These are phyloP conservation scores for Crotophaga sulcirostris DNA, from an alignment of 2,113 vertebrate species.

Conservation along the genomic window DNA sequence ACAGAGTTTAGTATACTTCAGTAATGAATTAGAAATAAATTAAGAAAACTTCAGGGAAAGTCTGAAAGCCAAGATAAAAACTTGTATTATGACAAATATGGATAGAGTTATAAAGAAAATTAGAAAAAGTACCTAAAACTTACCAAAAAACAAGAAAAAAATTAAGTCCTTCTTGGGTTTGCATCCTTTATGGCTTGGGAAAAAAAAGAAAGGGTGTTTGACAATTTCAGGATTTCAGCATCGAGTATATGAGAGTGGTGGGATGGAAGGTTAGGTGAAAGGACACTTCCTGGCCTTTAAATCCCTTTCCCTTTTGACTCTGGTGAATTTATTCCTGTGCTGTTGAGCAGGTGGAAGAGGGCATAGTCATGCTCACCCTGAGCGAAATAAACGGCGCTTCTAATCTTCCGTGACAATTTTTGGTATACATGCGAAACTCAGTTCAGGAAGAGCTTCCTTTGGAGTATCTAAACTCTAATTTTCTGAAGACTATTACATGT, in stretches of 20 bases:
- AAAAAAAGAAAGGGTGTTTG: not conserved
- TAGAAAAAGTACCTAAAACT: not conserved
- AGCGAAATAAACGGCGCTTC: not conserved
- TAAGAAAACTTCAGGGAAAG: not conserved
- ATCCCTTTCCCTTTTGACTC: not conserved
- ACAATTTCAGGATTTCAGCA: not conserved
- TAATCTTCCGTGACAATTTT: not conserved
- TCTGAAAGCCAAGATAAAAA: not conserved
- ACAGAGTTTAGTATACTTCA: not conserved
- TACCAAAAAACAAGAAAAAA: not conserved
- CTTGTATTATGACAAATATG: not conserved
- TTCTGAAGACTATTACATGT: not conserved
- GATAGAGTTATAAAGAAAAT: not conserved
- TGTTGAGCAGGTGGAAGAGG: not conserved
- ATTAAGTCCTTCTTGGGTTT: not conserved
- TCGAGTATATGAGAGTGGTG: not conserved
- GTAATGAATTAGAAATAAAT: not conserved
- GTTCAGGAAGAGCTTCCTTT: not conserved
- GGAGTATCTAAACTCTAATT: not conserved
- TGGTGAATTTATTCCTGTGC: not conserved
- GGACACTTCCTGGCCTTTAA: not conserved
- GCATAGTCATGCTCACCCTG: not conserved
- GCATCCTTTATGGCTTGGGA: not conserved
- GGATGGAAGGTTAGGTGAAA: not conserved
- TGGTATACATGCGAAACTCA: not conserved